Conservation (phyloP, 2,113 vertebrate species). For the Callocephalon fimbriatum region DNA sequence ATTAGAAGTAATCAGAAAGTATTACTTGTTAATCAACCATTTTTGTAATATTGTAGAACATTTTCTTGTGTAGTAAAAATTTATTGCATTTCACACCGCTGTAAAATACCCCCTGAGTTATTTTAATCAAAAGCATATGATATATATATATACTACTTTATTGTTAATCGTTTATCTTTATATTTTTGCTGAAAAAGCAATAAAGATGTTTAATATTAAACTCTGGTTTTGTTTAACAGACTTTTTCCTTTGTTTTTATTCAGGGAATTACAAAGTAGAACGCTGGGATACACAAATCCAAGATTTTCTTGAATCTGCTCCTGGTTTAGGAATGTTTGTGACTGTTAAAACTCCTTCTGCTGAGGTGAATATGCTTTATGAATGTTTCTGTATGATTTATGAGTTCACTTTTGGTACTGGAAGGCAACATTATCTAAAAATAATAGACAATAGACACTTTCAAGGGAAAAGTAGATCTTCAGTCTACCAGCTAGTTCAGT, state of each 20-base stretch:
- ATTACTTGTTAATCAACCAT: neutral
- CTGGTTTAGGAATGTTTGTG: constrained; percentile 87
- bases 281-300: constrained; percentile 77
- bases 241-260: constrained; percentile 13
- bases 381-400: neutral
- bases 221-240: neutral
- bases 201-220: neutral
- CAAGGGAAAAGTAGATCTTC: neutral
- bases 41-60: neutral
- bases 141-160: neutral
- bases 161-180: neutral
- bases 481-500: neutral
- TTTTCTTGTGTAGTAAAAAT: neutral
- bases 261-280: constrained; percentile 87
- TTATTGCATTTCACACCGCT: neutral
- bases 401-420: neutral
- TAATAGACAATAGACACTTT: neutral
- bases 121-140: neutral
- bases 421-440: neutral
- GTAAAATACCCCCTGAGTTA: neutral
- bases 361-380: constrained; percentile 72
- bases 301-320: constrained; percentile 75
- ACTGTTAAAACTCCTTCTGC: constrained; percentile 80
- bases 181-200: neutral
- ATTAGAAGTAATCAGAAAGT: neutral